Evolutionary conservation across 2,888 invertebrate species (phyloP).

Genomic region (Parapristionchus giblindavisi): DNA sequence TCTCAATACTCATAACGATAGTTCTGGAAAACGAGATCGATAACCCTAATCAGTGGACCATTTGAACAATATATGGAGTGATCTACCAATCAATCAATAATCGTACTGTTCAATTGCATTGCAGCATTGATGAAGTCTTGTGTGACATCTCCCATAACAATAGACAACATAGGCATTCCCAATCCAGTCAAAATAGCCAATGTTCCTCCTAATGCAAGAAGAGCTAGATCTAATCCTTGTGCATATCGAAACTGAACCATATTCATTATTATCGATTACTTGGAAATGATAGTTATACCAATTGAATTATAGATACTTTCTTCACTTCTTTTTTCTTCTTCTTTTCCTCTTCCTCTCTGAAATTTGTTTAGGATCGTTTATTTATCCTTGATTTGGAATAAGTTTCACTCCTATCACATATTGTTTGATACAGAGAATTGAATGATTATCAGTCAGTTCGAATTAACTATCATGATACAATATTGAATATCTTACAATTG

Average conservation of each 20-base stretch:
- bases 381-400: not conserved
- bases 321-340: slow-evolving; percentile 39
- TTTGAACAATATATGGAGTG: not conserved
- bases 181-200: slow-evolving; percentile 25
- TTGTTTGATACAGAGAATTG: not conserved
- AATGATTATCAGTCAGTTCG: not conserved
- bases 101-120: slow-evolving; percentile 27
- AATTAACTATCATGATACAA: not conserved
- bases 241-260: slow-evolving; percentile 37
- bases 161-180: slow-evolving; percentile 33
- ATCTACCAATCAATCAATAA: not conserved
- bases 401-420: not conserved
- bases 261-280: not conserved
- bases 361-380: not conserved
- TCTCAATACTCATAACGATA: no score
- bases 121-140: slow-evolving; percentile 53
- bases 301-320: slow-evolving; percentile 53
- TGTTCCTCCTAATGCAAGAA: slow-evolving; percentile 14
- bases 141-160: slow-evolving; percentile 50
- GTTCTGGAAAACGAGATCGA: no score
- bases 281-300: slow-evolving; percentile 36
- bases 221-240: not conserved
- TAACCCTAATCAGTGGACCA: no score
- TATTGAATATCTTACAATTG: not conserved
- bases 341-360: slow-evolving; percentile 32